Evolutionary conservation across 2,888 invertebrate genomes (phyloP), one percentile per base, ranked within the genome.

Genomic region (Rugalucina vietnamica): DNA sequence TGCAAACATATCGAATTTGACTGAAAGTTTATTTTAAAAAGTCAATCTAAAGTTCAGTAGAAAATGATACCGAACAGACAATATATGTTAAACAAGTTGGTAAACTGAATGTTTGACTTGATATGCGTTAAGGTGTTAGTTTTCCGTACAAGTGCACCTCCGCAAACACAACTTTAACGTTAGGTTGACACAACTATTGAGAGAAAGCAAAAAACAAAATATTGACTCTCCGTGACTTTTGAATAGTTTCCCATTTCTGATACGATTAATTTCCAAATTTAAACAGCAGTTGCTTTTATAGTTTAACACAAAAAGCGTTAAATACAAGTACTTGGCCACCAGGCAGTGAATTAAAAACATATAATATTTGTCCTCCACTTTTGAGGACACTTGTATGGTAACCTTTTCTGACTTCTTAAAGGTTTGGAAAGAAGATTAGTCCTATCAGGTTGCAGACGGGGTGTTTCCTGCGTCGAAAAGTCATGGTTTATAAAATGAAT

Each of bases 171-270:
- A 72, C 29, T 43, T 72, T 8, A 43, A 72, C 43, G 39, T 29
- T 34, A 29, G 21, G 77, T 86, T 86, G 84, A 83, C 86, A 86
- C 81, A 84, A 76, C 74, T 39, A 81, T 82, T 76, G 72, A 54
- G 50, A n/a, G 71, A 77, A 77, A 84, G 86, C 82, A 85, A 43
- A 76, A 84, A 37, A 36, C 36, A 76, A 34, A 87, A 87, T 87
- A 85, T 87, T 87, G 84, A 72, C 81, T 65, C 69, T 71, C 65
- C 87, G 85, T 87, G 87, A 87, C 87, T 85, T 87, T 83, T 74
- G 57, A 81, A 87, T 83, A 84, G 82, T 74, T 79, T 75, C 73
- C 57, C 78, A 84, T 78, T 78, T 74, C 81, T 69, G 43, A 69
- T 75, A 60, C 78, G 84, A 81, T 84, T 84, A 70, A 82, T 86